Evolutionary conservation across 2,888 invertebrate species (phyloP), one percentile per base, ranked within the genome.

Genomic region (Drosophila nigricruria): DNA sequence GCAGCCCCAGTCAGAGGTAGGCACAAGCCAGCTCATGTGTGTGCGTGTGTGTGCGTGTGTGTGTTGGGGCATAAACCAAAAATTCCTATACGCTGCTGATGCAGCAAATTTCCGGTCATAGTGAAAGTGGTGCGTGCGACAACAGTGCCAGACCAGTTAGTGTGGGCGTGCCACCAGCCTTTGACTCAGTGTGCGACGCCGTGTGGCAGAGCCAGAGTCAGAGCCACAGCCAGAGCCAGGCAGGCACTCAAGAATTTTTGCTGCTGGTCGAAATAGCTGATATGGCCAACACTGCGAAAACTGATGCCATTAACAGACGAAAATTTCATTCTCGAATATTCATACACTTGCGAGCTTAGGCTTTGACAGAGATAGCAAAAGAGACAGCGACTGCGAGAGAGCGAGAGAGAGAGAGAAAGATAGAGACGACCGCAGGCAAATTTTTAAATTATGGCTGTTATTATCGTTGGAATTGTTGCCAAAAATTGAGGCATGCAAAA

Each of bases 41-140:
- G 14, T 40, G 49, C 42, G 58, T 54, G 53, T 42, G 43, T 25
- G 60, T 64, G 30, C 43, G 67, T 72, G 69, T 73, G 60, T 74
- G 54, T 64, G 73, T 66, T 53, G 50, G 65, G 68, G 75, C 88
- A 87, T 88, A 89, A 86, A 82, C 88, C 87, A 87, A 89, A 86
- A 87, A 89, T 87, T 86, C 81, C 83, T 82, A 88, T 83, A 83
- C 90, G 86, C 86, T 87, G 86, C 86, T 87, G 86, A 87, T 87
- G 86, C 86, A 82, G 86, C 86, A 87, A 86, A 83, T 87, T 89
- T 89, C 86, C 88, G 89, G 82, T 50, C 72, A 40, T 49, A 84
- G 89, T 83, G 84, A 84, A 84, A 84, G 84, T 87, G 89, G 84
- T 89, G 84, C 87, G 89, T 88, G 88, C 77, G 74, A 77, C 76